Conservation (phyloP, 2,888 invertebrate genomes). For the Hybos culiciformis region DNA sequence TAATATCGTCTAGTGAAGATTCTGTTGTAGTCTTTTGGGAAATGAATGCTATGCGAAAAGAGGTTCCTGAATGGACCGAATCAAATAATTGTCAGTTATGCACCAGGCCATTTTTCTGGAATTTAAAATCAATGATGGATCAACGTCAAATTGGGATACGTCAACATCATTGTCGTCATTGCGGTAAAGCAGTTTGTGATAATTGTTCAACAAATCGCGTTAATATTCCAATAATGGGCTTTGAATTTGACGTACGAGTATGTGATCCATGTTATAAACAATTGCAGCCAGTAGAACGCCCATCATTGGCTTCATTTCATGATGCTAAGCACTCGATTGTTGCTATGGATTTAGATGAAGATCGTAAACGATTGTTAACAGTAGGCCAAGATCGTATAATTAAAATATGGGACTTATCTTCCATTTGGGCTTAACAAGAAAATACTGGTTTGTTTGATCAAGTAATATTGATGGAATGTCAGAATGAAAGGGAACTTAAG, state of each 20-base stretch:
- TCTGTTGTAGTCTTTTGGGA: conserved; percentile 90
- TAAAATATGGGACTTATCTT: conserved; percentile 80
- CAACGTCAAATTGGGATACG: conserved; percentile 74
- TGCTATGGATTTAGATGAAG: conserved; percentile 79
- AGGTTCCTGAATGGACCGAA: conserved; percentile 93
- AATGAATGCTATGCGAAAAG: conserved; percentile 74
- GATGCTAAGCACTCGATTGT: conserved; percentile 88
- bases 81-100: conserved; percentile 91
- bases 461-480: too few relatives aligned
- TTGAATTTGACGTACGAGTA: conserved; percentile 92
- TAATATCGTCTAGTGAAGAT: conserved; percentile 85
- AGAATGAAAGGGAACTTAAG: too few relatives aligned
- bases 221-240: conserved; percentile 91
- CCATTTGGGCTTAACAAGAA: conserved; percentile 40
- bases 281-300: conserved; percentile 71
- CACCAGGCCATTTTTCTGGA: conserved; percentile 96
- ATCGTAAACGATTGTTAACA: conserved; percentile 74
- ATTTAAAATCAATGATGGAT: conserved; percentile 96
- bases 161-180: conserved; percentile 83
- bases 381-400: conserved; percentile 92
- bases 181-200: conserved; percentile 92
- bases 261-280: conserved; percentile 82
- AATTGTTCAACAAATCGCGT: conserved; percentile 78
- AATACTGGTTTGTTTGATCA: too few relatives aligned
- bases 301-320: conserved; percentile 86